phyloP scores from a whole-genome alignment of 2,113 vertebrate species.

The Rhipidura dahli region DNA sequence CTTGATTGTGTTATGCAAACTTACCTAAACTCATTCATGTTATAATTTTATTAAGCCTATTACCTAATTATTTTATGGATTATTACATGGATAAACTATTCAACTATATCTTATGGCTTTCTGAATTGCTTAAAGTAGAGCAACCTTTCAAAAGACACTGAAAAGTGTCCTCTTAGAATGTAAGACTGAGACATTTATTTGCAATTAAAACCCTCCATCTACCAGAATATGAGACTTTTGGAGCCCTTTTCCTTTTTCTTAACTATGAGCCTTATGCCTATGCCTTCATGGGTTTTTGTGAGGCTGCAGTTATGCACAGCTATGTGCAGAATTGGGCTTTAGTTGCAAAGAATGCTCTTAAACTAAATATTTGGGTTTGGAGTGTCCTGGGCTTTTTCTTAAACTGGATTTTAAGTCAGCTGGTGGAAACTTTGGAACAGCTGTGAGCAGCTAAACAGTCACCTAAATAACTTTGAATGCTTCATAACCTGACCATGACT shows the following conservation, averaged over 20 bases:
- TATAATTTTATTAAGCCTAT: neutral
- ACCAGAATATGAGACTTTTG: neutral
- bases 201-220: neutral
- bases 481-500: neutral
- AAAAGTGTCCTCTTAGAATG: neutral
- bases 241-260: neutral
- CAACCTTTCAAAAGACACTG: neutral
- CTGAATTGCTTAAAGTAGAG: neutral
- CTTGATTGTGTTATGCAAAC: neutral
- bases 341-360: neutral
- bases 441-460: neutral
- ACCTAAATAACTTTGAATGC: neutral
- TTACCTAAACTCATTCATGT: neutral
- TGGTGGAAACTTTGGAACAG: neutral
- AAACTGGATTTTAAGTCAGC: neutral
- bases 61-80: neutral
- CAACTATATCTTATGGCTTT: neutral
- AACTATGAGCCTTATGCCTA: neutral
- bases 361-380: neutral
- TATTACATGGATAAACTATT: neutral
- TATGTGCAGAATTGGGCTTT: neutral
- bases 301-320: neutral
- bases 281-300: neutral
- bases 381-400: neutral
- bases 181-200: neutral